Base-by-base conservation (phyloP, 2,888 invertebrate species). In the Tortrix viridana region DNA sequence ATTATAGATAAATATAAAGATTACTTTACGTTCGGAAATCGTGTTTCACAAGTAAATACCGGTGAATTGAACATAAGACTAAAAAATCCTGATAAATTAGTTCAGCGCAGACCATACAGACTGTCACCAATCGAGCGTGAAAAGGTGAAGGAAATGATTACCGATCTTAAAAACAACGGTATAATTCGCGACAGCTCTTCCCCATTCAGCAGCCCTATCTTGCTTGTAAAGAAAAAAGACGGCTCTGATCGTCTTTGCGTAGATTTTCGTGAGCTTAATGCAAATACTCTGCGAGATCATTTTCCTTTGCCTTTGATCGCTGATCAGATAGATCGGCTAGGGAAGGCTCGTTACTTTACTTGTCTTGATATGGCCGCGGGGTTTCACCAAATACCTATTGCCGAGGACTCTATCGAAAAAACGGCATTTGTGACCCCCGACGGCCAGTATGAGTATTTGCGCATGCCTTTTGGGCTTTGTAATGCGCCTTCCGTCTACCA, bases 351-450 rank as follows among this genome's bases (percentile, higher is more conserved):
- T 32, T 56, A 57, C 9, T 52, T 62, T n/a, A 22, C 50, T 1
- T 44, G 20, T 3, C 18, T 48, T 9, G 37, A 41, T 16, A 55
- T 43, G 26, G 22, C 44, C 4, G 44, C 44, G 9, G 26, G 26
- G 20, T 54, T 55, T 26, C 54, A 54, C 26, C 59, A 68, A 4
- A 60, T 60, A n/a, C 67, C 65, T 47, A 9, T 68, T 60, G 38
- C 65, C 60, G 38, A 23, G 65, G 9, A 57, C 60, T 63, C 67
- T 62, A 52, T 69, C 55, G 53, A 43, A 38, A 54, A 54, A 41
- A 43, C 54, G 9, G 38, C 9, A 20, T 14, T 54, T 41, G 54
- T 43, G n/a, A 46, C 26, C 26, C 26, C 26, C 26, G 26, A 26
- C 26, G 26, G 26, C 9, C 26, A 26, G 9, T 26, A 26, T 7